A percentile compares a stretch with the other conserved stretches of the same genome.
Evolutionary conservation across 1,140 invertebrate species (phyloP).

Genomic region (Oppia nitens): DNA sequence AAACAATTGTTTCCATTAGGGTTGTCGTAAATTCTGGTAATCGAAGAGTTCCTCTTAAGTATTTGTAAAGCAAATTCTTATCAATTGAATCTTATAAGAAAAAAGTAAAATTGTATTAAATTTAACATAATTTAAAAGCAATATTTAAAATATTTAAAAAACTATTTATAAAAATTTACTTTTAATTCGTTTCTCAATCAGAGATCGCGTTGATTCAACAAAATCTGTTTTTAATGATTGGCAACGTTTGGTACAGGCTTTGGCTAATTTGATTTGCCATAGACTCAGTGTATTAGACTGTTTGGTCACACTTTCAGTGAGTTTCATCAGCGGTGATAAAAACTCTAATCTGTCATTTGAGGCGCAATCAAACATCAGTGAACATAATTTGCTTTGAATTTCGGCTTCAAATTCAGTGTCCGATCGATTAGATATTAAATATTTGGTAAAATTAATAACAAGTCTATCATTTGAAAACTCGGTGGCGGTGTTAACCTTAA

Average conservation of each 20-base stretch:
- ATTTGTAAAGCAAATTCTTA: neutral
- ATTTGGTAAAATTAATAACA: slow-evolving; percentile 38
- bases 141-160: no score
- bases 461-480: slow-evolving; percentile 37
- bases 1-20: neutral
- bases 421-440: slow-evolving; percentile 34
- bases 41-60: slow-evolving; percentile 1
- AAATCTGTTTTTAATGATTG: neutral
- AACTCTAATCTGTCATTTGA: slow-evolving; percentile 64
- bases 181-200: neutral
- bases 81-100: neutral
- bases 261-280: slow-evolving; percentile 9
- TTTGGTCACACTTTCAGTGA: neutral
- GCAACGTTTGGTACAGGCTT: neutral
- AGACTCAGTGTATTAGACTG: neutral
- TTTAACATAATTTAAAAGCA: no score
- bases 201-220: neutral
- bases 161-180: neutral
- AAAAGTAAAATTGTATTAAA: neutral
- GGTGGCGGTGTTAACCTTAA: slow-evolving; percentile 29
- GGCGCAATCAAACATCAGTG: slow-evolving; percentile 66
- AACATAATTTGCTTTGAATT: slow-evolving; percentile 45
- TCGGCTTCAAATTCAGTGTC: slow-evolving; percentile 21
- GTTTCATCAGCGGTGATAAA: slow-evolving; percentile 37
- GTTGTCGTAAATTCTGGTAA: neutral